A percentile compares a stretch with the other conserved stretches of the same genome.
phyloP scores from a whole-genome alignment of 2,797 vertebrate species.

The Nyctalus aviator region DNA sequence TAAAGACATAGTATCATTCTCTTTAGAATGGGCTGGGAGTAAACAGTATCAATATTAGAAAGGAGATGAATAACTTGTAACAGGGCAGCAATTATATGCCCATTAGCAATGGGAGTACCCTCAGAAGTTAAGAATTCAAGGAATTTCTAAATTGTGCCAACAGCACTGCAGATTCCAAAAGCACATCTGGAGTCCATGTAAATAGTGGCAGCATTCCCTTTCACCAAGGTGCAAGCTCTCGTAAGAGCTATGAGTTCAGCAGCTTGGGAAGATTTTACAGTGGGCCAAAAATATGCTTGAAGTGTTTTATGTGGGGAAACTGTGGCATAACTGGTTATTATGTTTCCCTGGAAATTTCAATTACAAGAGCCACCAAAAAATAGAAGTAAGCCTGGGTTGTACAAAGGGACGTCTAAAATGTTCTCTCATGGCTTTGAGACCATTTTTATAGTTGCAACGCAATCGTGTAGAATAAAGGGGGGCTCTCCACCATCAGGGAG shows the following conservation, averaged over 20 bases:
- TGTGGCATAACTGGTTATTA: not conserved
- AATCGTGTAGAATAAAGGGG: not conserved
- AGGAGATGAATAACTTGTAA: not conserved
- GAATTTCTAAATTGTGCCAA: not conserved
- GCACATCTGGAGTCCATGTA: not conserved
- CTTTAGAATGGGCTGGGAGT: not conserved
- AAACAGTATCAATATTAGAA: not conserved
- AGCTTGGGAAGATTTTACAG: not conserved
- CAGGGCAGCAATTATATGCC: not conserved
- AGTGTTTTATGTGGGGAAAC: not conserved
- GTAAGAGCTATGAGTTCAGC: not conserved
- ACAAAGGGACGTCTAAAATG: not conserved
- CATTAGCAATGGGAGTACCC: not conserved
- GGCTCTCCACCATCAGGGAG: not conserved
- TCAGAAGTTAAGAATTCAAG: not conserved
- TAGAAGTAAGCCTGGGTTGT: not conserved
- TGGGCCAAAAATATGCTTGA: not conserved
- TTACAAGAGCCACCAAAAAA: not conserved
- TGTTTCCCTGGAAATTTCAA: not conserved
- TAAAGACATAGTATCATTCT: not conserved
- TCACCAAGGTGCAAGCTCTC: not conserved
- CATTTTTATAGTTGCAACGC: not conserved
- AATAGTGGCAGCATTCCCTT: not conserved
- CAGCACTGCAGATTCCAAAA: not conserved
- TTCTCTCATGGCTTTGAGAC: not conserved